Conservation (phyloP, 2,888 invertebrate species). For the Alitta virens region DNA sequence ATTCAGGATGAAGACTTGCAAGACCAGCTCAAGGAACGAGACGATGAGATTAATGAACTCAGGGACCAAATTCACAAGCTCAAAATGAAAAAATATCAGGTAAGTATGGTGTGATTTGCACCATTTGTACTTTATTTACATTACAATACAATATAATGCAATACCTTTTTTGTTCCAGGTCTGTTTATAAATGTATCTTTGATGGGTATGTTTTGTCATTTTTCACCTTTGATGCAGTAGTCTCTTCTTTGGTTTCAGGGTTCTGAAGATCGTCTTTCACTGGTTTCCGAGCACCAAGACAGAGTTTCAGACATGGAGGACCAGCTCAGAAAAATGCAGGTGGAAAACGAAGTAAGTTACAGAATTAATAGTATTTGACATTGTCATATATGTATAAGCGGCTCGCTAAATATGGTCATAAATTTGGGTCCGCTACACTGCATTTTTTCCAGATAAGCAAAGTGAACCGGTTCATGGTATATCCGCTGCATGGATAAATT, state of each 20-base stretch:
- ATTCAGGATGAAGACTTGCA: not conserved
- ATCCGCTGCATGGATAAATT: too few species aligned
- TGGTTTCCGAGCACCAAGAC: constrained; percentile 3
- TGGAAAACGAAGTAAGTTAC: constrained; percentile 15
- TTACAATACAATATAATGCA: too few species aligned
- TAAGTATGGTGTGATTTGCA: not conserved
- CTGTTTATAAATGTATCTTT: not conserved
- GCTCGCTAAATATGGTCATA: too few species aligned
- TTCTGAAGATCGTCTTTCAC: not conserved
- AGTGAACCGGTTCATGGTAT: too few species aligned
- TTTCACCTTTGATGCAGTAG: not conserved
- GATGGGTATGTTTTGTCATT: not conserved
- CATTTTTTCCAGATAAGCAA: too few species aligned
- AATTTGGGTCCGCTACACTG: too few species aligned
- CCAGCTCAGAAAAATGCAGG: constrained; percentile 9
- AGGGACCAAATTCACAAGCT: not conserved
- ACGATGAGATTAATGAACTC: not conserved
- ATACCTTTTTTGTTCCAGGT: not conserved
- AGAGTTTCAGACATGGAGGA: constrained; percentile 8
- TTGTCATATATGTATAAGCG: too few species aligned
- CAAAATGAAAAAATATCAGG: not conserved
- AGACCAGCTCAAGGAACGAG: not conserved
- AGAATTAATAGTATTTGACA: too few species aligned
- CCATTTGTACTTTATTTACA: too few species aligned
- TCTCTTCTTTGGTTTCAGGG: not conserved